These are phyloP conservation scores for Boleophthalmus pectinirostris DNA, from an alignment of 2,113 vertebrate species.

Conservation along the genomic window DNA sequence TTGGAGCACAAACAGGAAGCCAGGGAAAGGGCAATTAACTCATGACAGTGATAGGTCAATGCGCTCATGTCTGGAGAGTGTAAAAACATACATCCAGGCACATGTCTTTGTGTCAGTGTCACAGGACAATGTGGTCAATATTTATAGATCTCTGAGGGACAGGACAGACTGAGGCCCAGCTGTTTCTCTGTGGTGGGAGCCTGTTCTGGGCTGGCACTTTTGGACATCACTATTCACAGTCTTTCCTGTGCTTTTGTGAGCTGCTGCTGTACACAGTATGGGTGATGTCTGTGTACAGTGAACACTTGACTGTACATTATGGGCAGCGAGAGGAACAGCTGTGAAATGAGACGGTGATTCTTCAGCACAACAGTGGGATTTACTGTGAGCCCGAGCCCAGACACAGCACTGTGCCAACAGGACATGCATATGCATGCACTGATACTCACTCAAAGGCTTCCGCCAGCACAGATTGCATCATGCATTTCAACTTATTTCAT, in stretches of 20 bases:
- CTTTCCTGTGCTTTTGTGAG: constrained; percentile 16
- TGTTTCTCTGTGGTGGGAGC: constrained; percentile 58
- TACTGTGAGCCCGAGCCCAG: constrained; percentile 52
- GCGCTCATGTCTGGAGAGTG: not conserved
- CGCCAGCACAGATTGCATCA: constrained; percentile 63
- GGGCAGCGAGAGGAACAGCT: constrained; percentile 54
- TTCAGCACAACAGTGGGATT: constrained; percentile 54
- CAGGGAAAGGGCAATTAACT: not conserved
- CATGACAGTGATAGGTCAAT: not conserved
- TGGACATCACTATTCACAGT: constrained; percentile 33
- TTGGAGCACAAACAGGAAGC: constrained; percentile 15
- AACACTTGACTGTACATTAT: constrained; percentile 41
- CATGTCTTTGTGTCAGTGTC: constrained; percentile 12
- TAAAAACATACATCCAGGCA: constrained; percentile 8
- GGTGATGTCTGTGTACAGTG: constrained; percentile 28
- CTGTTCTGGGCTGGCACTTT: constrained; percentile 36
- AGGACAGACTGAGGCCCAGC: constrained; percentile 61
- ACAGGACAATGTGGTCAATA: constrained; percentile 42
- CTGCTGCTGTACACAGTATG: constrained; percentile 6
- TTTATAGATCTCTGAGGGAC: constrained; percentile 64
- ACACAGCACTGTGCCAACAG: constrained; percentile 53
- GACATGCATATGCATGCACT: constrained; percentile 66
- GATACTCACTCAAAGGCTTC: constrained; percentile 27
- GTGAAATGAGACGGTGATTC: constrained; percentile 54
- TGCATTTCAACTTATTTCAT: constrained; percentile 66